A percentile compares a stretch with the other conserved stretches of the same genome.
Evolutionary conservation across 2,113 vertebrate species (phyloP).

Genomic region (Pterocles orientalis): DNA sequence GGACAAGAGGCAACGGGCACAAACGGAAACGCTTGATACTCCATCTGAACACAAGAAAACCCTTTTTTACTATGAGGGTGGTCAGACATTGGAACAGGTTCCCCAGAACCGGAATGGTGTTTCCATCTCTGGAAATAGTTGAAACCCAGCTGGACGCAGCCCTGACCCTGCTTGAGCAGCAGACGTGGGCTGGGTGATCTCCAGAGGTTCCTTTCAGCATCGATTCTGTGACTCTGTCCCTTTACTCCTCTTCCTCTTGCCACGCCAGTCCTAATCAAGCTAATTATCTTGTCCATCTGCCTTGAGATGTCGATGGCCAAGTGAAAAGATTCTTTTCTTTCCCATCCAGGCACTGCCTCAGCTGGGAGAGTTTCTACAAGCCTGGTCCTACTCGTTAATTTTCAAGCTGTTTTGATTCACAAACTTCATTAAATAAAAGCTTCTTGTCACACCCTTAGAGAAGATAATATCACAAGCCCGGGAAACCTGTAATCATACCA

Average conservation of each 20-base stretch:
- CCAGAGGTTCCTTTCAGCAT: not conserved
- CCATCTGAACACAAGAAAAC: not conserved
- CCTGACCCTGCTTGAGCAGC: not conserved
- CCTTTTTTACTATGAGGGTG: not conserved
- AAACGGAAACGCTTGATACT: not conserved
- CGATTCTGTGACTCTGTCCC: not conserved
- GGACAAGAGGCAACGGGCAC: not conserved
- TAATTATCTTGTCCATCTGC: not conserved
- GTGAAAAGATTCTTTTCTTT: not conserved
- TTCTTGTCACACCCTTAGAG: not conserved
- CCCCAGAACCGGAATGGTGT: not conserved
- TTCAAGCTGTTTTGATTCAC: not conserved
- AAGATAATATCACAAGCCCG: constrained; percentile 29
- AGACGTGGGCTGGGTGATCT: not conserved
- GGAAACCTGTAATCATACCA: constrained; percentile 18
- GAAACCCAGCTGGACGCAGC: not conserved
- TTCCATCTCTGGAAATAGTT: not conserved
- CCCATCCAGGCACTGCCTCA: not conserved
- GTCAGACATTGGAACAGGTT: not conserved
- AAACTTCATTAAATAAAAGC: not conserved
- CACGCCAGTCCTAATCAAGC: not conserved
- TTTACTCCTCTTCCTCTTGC: not conserved
- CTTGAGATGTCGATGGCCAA: not conserved
- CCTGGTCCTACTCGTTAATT: not conserved
- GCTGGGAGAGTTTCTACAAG: not conserved